Evolutionary conservation across 2,113 vertebrate genomes (phyloP).

Genomic region (Eurypyga helias): DNA sequence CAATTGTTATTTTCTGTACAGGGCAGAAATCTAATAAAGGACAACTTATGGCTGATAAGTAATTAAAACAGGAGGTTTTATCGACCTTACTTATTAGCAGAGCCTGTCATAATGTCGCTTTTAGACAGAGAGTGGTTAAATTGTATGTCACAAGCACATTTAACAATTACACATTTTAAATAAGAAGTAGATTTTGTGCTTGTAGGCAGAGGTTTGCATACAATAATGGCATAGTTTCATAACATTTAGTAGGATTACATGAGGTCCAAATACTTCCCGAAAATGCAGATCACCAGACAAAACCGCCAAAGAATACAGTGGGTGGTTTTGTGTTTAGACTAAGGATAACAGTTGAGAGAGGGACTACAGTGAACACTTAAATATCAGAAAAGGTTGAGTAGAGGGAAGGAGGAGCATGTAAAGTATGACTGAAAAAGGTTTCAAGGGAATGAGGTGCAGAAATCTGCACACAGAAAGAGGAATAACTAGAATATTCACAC

Average conservation of each 20-base stretch:
- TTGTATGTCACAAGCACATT: background rate
- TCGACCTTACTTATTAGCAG: background rate
- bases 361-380: background rate
- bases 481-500: background rate
- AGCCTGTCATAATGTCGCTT: background rate
- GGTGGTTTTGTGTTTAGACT: background rate
- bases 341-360: background rate
- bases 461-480: background rate
- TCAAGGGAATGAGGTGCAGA: background rate
- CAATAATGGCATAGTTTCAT: background rate
- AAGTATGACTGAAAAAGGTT: background rate
- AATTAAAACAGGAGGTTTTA: background rate
- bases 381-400: background rate
- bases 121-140: background rate
- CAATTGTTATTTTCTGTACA: background rate
- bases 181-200: background rate
- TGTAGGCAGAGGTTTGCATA: background rate
- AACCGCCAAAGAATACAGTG: fast-evolving
- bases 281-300: background rate
- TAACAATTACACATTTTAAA: background rate
- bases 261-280: background rate
- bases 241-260: background rate
- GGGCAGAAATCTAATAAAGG: background rate
- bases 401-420: fast-evolving
- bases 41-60: background rate